Evolutionary conservation across 1,140 invertebrate genomes (phyloP), one percentile per base, ranked within the genome.

Genomic region (Aphelenchoides besseyi): DNA sequence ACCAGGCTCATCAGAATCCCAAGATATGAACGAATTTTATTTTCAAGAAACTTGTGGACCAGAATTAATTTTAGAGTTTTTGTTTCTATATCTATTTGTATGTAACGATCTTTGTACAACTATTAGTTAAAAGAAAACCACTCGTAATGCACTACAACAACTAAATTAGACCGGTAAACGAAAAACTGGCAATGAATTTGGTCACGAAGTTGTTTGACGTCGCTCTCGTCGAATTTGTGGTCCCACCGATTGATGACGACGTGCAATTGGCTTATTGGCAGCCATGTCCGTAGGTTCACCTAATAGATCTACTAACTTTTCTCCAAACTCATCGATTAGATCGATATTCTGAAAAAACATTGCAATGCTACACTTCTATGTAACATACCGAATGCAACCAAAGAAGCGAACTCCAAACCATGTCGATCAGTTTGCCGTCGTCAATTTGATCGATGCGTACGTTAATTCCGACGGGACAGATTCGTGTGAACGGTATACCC

Each of bases 401-500:
- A n/a, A 74, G 59, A 8, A 74, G 32, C 3, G 72, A 74, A 18
- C 66, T 70, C 79, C 79, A 81, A 32, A 81, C 74, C 79, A 81
- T 81, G 30, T 79, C 73, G 74, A 82, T 82, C 41, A 81, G 59
- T 64, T 82, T 82, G 2, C 68, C 75, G 63, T 81, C 77, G 59
- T 81, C 74, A 53, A 80, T 80, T 59, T 81, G 79, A 62, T 82
- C 77, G 37, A 81, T 81, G 32, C 75, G 37, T 16, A 78, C 80
- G 23, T 80, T 59, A 55, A 82, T 80, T 37, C 76, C 79, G 5
- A 68, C 67, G 28, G 79, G 79, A 69, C 72, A 70, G 8, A 81
- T 52, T 8, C 79, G 62, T 41, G 76, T 69, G 59, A 81, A 81
- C 0, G 79, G 79, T 68, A 81, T 81, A 16, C 67, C 54, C 12